Evolutionary conservation across 2,113 vertebrate species (phyloP).

Genomic region (Mastomys natalensis): DNA sequence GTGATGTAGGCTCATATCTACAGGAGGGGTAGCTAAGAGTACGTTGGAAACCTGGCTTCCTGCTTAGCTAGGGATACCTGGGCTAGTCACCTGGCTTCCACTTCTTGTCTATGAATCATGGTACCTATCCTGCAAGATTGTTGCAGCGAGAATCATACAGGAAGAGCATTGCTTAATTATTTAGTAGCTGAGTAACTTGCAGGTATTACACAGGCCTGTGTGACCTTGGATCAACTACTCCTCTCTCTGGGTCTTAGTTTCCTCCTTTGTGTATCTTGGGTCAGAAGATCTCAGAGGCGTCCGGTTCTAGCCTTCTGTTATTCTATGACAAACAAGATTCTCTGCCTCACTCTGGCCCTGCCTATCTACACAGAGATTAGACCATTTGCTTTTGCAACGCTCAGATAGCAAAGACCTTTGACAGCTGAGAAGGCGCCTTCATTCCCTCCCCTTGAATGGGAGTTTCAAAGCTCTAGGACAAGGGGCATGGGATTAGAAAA

Average conservation of each 20-base stretch:
- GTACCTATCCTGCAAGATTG: background rate
- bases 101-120: background rate
- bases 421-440: background rate
- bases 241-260: background rate
- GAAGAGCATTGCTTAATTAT: background rate
- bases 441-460: background rate
- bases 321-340: background rate
- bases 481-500: slow-evolving; percentile 28
- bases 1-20: background rate
- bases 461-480: slow-evolving; percentile 39
- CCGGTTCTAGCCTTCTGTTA: background rate
- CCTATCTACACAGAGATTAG: slow-evolving; percentile 31
- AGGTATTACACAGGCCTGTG: background rate
- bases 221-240: background rate
- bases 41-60: background rate
- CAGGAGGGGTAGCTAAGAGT: background rate
- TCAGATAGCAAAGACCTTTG: slow-evolving; percentile 59
- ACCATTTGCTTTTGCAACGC: slow-evolving; percentile 10
- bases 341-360: background rate
- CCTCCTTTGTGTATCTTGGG: background rate
- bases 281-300: background rate
- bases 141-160: background rate
- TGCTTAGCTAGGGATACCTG: background rate
- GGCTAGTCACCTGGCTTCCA: background rate
- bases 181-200: background rate